Base-by-base conservation (phyloP, 2,888 invertebrate species). In the Ommatoiulus sabulosus region DNA sequence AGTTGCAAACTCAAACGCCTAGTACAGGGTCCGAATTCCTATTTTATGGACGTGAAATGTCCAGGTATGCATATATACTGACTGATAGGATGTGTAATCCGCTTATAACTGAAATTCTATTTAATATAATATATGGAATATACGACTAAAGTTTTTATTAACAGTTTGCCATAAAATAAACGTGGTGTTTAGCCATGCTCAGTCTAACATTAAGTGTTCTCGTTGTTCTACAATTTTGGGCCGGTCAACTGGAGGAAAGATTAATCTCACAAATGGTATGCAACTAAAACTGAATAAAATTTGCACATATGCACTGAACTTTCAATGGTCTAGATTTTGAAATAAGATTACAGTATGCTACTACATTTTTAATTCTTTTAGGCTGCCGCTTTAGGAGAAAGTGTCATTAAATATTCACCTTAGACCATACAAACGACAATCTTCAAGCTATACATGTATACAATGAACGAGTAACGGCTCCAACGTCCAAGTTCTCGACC, bases 11-110 rank as follows among this genome's bases (percentile, higher is more conserved):
- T 98, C 92, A 99, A 99, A 94, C 95, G 99, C 92, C 95, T 99
- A 93, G 99, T 99, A 91, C 99, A 99, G 93, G 98, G 98, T 93
- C 99, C 99, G 44, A 99, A 99, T 94, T 98, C 98, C 91, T 99
- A 98, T 93, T 99, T 99, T 94, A 99, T 99, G 99, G 99, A 99
- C 94, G 99, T 99, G 57, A 99, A 99, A 94, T 99, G 99, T 93
- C 99, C 99, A 90, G 99, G 95, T 94, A 89, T 17, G 8, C 7
- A 44, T 8, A 2, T 52, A 52, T 24, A 3, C 3, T 24, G 72
- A 8, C 20, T 7, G 20, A 63, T 17, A 24, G 7, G 7, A 24
- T 24, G 6, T n/a, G 6, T 72, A 72, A 72, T 72, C 0, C 35
- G 35, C 35, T 35, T 72, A 72, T 17, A 52, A 52, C 10, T 63